A percentile compares a stretch with the other conserved stretches of the same genome.
These are phyloP conservation scores for Naso thynnoides DNA, from an alignment of 2,797 vertebrate species.

Conservation along the genomic window DNA sequence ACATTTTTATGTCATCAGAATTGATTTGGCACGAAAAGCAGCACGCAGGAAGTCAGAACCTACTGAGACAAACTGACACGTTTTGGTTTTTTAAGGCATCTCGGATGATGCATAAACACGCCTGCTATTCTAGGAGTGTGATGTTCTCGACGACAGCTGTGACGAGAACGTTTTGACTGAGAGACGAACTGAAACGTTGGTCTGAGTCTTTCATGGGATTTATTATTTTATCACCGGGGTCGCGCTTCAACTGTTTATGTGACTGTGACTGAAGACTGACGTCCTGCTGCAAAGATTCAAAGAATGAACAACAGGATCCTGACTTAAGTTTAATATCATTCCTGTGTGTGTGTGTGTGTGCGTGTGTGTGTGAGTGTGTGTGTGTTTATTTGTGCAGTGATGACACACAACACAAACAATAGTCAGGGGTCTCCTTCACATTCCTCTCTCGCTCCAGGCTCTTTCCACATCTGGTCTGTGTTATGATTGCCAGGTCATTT, in stretches of 20 bases:
- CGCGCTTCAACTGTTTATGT: background rate
- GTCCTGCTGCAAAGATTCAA: constrained; percentile 27
- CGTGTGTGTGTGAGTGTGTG: constrained; percentile 16
- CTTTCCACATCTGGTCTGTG: constrained; percentile 62
- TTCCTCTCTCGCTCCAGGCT: constrained; percentile 56
- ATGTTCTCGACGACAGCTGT: too few species aligned
- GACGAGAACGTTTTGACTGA: too few species aligned
- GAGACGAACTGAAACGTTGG: too few species aligned
- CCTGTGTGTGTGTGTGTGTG: constrained; percentile 13
- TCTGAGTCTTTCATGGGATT: too few species aligned
- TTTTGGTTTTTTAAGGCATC: too few species aligned
- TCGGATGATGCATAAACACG: too few species aligned
- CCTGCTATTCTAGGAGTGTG: too few species aligned
- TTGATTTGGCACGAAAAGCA: background rate
- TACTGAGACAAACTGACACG: background rate
- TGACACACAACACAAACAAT: constrained; percentile 65
- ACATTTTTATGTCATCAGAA: background rate
- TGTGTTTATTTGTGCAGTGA: constrained; percentile 39
- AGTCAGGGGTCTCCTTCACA: constrained; percentile 64
- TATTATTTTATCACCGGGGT: too few species aligned
- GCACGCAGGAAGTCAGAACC: background rate
- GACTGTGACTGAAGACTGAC: background rate
- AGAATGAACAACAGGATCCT: constrained; percentile 36
- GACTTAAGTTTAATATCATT: constrained; percentile 11
- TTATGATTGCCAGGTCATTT: constrained; percentile 43